Conservation (phyloP, 2,113 vertebrate genomes). For the Amia ocellicauda region DNA sequence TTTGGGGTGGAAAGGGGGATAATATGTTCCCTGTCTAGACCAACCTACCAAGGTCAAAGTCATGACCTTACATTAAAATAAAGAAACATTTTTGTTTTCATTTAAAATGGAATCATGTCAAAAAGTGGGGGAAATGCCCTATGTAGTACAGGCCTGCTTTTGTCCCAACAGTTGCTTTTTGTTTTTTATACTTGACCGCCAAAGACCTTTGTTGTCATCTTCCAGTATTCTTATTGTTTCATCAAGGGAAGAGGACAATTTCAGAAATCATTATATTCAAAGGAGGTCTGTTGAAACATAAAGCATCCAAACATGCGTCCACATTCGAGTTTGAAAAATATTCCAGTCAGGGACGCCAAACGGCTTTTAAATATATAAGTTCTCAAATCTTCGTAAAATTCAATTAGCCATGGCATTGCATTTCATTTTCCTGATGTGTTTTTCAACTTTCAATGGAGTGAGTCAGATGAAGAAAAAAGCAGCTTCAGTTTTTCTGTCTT, state of each 20-base stretch:
- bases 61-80: conserved; percentile 44
- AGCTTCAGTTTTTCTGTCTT: conserved; percentile 16
- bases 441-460: conserved; percentile 5
- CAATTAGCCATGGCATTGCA: not conserved
- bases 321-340: conserved; percentile 14
- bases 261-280: conserved; percentile 7
- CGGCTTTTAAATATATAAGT: conserved; percentile 11
- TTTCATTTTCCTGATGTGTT: conserved; percentile 1
- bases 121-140: conserved; percentile 16
- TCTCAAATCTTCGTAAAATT: conserved; percentile 9
- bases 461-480: conserved; percentile 3
- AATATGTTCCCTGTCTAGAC: conserved; percentile 47
- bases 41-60: conserved; percentile 38
- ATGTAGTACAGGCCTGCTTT: not conserved
- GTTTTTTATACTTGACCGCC: conserved; percentile 6
- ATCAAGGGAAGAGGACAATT: not conserved
- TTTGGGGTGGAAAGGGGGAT: conserved; percentile 36
- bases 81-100: conserved; percentile 49
- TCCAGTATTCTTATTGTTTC: not conserved
- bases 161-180: not conserved
- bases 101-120: conserved; percentile 44
- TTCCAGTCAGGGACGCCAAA: not conserved
- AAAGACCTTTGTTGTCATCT: not conserved
- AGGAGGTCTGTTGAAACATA: not conserved
- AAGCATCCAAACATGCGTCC: not conserved